phyloP scores from a whole-genome alignment of 1,140 invertebrate species.

The Harlomillsia oculata region DNA sequence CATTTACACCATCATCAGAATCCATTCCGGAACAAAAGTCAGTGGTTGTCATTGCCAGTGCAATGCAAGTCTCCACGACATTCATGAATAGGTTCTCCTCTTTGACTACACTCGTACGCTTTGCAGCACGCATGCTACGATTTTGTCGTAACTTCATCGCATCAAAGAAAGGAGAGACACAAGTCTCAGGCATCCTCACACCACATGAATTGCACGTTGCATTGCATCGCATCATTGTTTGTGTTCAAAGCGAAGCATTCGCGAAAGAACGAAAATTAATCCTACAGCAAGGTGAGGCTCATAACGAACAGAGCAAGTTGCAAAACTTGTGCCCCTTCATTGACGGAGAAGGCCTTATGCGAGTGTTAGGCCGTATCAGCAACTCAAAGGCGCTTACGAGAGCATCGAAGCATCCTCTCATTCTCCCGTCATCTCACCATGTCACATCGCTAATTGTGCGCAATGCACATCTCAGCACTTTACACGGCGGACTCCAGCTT shows the following conservation, averaged over 20 bases:
- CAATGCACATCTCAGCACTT: conserved; percentile 36
- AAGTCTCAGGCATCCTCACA: not conserved
- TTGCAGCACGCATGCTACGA: not conserved
- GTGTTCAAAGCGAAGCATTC: not conserved
- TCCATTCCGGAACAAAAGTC: not conserved
- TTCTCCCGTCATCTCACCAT: conserved; percentile 35
- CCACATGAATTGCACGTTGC: not conserved
- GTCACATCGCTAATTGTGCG: conserved; percentile 38
- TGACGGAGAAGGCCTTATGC: conserved; percentile 38
- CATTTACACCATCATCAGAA: not conserved
- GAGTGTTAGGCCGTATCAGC: conserved; percentile 40
- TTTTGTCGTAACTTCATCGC: not conserved
- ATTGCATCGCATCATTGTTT: not conserved
- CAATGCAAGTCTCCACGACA: too few relatives aligned
- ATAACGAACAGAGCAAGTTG: conserved; percentile 26
- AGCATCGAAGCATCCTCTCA: conserved; percentile 36
- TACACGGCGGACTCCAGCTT: conserved; percentile 39
- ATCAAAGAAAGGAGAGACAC: not conserved
- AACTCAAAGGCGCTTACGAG: conserved; percentile 34
- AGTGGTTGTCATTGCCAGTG: not conserved
- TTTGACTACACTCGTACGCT: not conserved
- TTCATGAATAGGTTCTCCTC: not conserved
- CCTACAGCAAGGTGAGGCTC: too few relatives aligned
- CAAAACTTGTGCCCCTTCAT: conserved; percentile 39
- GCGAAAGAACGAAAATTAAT: not conserved